These are phyloP conservation scores for Dysdera silvatica DNA, from an alignment of 1,140 invertebrate species.

Conservation along the genomic window DNA sequence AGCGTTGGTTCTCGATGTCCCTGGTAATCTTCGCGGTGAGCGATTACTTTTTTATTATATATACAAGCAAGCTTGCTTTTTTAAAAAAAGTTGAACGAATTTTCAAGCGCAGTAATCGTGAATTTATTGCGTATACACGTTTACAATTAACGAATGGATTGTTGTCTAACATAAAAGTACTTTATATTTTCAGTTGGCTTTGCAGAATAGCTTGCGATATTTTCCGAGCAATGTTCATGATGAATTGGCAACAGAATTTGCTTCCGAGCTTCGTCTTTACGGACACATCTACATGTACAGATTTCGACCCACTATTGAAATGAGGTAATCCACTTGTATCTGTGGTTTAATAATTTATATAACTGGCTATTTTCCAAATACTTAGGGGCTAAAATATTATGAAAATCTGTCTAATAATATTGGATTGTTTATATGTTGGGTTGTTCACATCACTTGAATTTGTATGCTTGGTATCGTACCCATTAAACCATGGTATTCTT, in stretches of 20 bases:
- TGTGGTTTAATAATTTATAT: neutral
- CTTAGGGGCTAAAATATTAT: neutral
- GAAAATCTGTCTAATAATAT: neutral
- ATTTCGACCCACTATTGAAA: conserved; percentile 48
- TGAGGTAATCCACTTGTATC: conserved; percentile 46
- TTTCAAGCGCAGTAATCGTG: no score
- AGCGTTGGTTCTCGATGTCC: no score
- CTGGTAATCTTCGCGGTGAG: no score
- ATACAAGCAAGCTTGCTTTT: no score
- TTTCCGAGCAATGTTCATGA: conserved; percentile 51
- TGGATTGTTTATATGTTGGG: neutral
- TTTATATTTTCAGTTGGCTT: conserved; percentile 46
- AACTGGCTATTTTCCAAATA: neutral
- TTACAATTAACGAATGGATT: no score
- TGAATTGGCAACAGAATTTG: conserved; percentile 52
- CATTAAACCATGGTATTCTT: neutral
- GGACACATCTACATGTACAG: conserved; percentile 66
- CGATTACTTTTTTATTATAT: no score
- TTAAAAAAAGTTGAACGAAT: no score
- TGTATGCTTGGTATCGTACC: neutral
- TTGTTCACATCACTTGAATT: neutral
- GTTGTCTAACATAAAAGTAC: no score
- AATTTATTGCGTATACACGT: no score
- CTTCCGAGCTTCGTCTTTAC: conserved; percentile 51
- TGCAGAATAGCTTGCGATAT: conserved; percentile 57